These are phyloP conservation scores for Rotaria socialis DNA, from an alignment of 2,888 invertebrate species.

Conservation along the genomic window DNA sequence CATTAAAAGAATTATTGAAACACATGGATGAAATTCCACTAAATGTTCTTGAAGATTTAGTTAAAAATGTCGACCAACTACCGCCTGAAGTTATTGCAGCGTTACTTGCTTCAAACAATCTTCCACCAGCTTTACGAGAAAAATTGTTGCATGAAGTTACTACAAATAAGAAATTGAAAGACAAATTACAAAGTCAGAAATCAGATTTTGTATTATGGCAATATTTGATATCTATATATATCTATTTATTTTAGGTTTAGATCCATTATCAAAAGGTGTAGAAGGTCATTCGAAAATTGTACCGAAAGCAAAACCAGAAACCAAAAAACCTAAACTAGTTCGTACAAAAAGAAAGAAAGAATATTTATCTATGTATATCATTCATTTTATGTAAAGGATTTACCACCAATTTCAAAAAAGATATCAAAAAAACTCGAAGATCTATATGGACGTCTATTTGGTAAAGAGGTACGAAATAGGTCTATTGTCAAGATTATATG, in stretches of 20 bases:
- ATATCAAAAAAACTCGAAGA: neutral
- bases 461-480: neutral
- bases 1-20: slow-evolving; percentile 11
- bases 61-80: neutral
- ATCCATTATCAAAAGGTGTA: slow-evolving; percentile 17
- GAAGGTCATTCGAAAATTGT: neutral
- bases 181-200: neutral
- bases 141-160: neutral
- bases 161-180: neutral
- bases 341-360: neutral
- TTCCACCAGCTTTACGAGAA: slow-evolving; percentile 7
- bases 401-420: neutral
- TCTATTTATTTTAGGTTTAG: neutral
- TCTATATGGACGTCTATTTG: neutral
- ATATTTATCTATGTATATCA: too few species aligned
- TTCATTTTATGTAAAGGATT: neutral
- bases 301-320: slow-evolving; percentile 11
- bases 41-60: neutral
- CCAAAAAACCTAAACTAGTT: neutral
- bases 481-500: too few species aligned
- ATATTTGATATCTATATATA: neutral
- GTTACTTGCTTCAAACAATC: slow-evolving; percentile 1
- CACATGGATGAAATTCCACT: neutral
- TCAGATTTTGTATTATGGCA: too few species aligned
- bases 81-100: neutral